These are phyloP conservation scores for Brevipalpus yothersi DNA, from an alignment of 1,140 invertebrate species.

Conservation along the genomic window DNA sequence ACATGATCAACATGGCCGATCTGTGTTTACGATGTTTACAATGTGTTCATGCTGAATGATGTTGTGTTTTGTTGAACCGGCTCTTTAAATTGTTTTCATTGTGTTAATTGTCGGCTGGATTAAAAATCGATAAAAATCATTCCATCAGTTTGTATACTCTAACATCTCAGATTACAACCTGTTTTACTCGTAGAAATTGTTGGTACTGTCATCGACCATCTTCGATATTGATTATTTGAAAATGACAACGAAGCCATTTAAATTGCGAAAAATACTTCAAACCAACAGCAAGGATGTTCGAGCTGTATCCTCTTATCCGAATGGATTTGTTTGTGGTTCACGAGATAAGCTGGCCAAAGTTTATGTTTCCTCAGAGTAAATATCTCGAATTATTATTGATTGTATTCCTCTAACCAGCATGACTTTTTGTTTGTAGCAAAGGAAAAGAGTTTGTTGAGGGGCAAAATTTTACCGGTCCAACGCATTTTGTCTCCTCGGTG, in stretches of 20 bases:
- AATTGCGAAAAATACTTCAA: conserved; percentile 41
- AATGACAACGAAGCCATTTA: conserved; percentile 16
- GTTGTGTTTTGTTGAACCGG: too few species aligned
- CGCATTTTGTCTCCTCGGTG: conserved; percentile 57
- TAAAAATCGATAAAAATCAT: too few species aligned
- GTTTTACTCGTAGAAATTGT: too few species aligned
- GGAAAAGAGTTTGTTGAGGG: conserved; percentile 26
- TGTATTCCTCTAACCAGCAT: background rate
- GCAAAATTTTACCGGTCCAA: conserved; percentile 47
- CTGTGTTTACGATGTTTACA: too few species aligned
- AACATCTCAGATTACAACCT: too few species aligned
- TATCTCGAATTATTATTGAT: conserved; percentile 3
- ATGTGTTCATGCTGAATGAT: too few species aligned
- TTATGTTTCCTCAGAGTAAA: conserved; percentile 52
- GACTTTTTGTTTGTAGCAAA: conserved; percentile 20
- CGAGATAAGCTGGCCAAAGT: conserved; percentile 58
- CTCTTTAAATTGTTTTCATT: too few species aligned
- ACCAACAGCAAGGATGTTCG: conserved; percentile 65
- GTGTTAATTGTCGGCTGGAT: too few species aligned
- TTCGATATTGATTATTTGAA: background rate
- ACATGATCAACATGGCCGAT: too few species aligned
- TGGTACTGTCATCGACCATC: too few species aligned
- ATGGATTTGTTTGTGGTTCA: conserved; percentile 52
- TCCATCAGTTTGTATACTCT: too few species aligned
- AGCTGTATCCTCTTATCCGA: conserved; percentile 34